phyloP scores from a whole-genome alignment of 2,797 vertebrate species.

The Sphenodon punctatus region DNA sequence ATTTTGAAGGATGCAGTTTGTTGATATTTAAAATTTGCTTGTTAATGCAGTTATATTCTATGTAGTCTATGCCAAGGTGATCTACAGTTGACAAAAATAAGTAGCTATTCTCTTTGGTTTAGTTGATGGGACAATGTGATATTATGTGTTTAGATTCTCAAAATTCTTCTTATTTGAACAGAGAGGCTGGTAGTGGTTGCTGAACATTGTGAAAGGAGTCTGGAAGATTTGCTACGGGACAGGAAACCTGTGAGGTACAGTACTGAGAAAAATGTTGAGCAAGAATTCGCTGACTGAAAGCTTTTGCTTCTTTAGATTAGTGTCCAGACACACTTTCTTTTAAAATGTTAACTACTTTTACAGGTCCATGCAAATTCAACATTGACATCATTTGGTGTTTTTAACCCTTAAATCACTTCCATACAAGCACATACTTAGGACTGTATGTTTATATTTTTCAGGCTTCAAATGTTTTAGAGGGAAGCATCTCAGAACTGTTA shows the following conservation, averaged over 20 bases:
- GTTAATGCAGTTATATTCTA: background rate
- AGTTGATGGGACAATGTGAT: background rate
- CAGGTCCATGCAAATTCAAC: background rate
- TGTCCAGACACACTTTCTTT: slow-evolving; percentile 12
- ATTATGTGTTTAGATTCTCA: background rate
- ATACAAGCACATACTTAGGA: background rate
- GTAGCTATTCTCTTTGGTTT: slow-evolving; percentile 3
- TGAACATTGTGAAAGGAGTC: slow-evolving; percentile 89
- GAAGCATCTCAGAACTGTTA: background rate
- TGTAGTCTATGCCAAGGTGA: background rate
- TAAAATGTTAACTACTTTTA: slow-evolving; percentile 10
- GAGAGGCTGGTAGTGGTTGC: slow-evolving; percentile 95
- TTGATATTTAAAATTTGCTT: background rate
- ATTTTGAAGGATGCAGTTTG: no score
- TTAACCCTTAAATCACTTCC: background rate
- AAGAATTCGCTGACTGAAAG: background rate
- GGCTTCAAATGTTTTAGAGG: background rate
- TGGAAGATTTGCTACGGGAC: slow-evolving; percentile 88
- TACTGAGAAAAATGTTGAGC: slow-evolving; percentile 4
- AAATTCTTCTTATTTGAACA: slow-evolving; percentile 56
- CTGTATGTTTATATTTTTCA: background rate
- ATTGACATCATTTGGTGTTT: background rate
- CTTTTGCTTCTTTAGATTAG: background rate
- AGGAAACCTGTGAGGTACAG: slow-evolving; percentile 85
- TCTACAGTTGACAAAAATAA: background rate